A percentile compares a stretch with the other conserved stretches of the same genome.
These are phyloP conservation scores for Chrysocyon brachyurus DNA, from an alignment of 2,797 vertebrate species.

Conservation along the genomic window DNA sequence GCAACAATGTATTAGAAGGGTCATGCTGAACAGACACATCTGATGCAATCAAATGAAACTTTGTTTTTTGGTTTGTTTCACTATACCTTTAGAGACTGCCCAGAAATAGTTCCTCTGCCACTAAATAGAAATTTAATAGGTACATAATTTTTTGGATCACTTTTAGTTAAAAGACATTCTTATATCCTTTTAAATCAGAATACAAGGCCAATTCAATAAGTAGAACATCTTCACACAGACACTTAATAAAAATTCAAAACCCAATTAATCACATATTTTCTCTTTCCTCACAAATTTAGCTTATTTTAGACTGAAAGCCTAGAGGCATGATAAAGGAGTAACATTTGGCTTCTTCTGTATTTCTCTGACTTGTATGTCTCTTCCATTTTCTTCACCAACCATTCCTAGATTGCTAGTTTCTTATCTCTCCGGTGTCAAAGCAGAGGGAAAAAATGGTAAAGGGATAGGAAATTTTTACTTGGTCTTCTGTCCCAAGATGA, in stretches of 20 bases:
- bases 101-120: background rate
- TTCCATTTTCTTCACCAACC: background rate
- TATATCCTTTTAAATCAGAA: constrained; percentile 37
- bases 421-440: background rate
- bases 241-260: constrained; percentile 8
- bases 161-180: constrained; percentile 5
- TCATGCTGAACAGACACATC: background rate
- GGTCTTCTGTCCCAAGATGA: background rate
- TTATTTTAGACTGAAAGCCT: constrained; percentile 37
- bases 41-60: background rate
- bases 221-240: background rate
- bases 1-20: background rate
- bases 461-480: background rate
- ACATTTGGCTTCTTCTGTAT: background rate
- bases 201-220: background rate
- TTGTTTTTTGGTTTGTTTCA: background rate
- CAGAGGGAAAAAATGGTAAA: background rate
- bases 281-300: background rate
- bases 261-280: background rate
- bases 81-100: background rate
- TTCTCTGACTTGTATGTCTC: background rate
- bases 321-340: background rate
- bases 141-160: background rate
- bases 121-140: background rate
- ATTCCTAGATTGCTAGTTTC: background rate